A percentile compares a stretch with the other conserved stretches of the same genome.
Evolutionary conservation across 1,140 invertebrate genomes (phyloP).

Genomic region (Drosophila sturtevanti): DNA sequence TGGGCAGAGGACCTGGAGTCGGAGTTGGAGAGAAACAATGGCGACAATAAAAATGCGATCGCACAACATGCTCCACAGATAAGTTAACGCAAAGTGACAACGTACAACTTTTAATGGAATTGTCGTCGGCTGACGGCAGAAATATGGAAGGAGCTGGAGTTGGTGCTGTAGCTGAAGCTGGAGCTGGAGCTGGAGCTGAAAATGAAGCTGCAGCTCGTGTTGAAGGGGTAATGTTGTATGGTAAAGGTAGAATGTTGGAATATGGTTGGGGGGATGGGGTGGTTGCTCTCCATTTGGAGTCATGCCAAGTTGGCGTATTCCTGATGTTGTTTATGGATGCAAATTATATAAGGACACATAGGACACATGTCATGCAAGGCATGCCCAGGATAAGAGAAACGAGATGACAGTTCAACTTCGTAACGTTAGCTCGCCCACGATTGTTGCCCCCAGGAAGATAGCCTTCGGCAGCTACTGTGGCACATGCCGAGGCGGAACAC

Average conservation of each 20-base stretch:
- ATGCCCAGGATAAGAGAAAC: constrained; percentile 21
- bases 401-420: constrained; percentile 12
- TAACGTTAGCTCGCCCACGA: constrained; percentile 49
- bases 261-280: neutral
- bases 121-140: constrained; percentile 54
- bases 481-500: constrained; percentile 74
- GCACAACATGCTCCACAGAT: constrained; percentile 79
- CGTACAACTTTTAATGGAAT: constrained; percentile 81
- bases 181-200: neutral
- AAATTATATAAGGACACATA: constrained; percentile 16
- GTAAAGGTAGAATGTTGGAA: too few species aligned
- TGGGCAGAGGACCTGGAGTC: constrained; percentile 38
- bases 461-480: constrained; percentile 75
- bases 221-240: too few species aligned
- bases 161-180: constrained; percentile 20
- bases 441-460: constrained; percentile 39
- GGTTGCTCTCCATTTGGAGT: constrained; percentile 21
- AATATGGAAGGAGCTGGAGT: constrained; percentile 18
- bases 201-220: constrained; percentile 18
- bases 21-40: constrained; percentile 60
- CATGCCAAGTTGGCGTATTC: constrained; percentile 24
- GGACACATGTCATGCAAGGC: neutral
- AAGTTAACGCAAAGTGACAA: constrained; percentile 81
- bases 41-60: constrained; percentile 81
- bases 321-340: constrained; percentile 29